Evolutionary conservation across 1,140 invertebrate genomes (phyloP), one percentile per base, ranked within the genome.

Genomic region (Drosophila orosa): DNA sequence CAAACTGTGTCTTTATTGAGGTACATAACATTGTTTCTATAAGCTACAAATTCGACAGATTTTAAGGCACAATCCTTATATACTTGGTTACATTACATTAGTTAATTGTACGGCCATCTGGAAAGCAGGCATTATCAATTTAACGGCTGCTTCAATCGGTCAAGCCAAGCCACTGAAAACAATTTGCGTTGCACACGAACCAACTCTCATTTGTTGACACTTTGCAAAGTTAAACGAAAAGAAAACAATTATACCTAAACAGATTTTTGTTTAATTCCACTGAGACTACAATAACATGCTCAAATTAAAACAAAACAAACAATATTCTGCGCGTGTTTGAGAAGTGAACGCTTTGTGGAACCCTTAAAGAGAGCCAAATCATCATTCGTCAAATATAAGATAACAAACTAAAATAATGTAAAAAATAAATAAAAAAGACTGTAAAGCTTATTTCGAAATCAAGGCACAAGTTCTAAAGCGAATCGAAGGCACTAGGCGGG

Each of bases 371-470:
- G 24, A 45, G 3, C 13, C 6, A 24, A 63, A 19, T 17, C 4
- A 12, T 7, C 17, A 63, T 42, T 42, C 10, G n/a, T 45, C 13
- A 45, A 10, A 19, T 5, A 8, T 5, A 17, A 9, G 6, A 44
- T 44, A 61, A 63, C 40, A 66, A 66, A 47, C 24, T 66, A 62
- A 66, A 48, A 67, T 10, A 12, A 10, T 24, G 19, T n/a, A 29
- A 29, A 29, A 3, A 48, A 48, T 48, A 48, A 48, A 29, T 48
- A 48, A 17, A 29, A 29, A 12, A 48, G n/a, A n/a, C 12, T 6
- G 25, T 48, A 3, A 15, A 39, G 7, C 15, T 3, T 1, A 12
- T 31, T 31, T 31, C 57, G 12, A 60, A 13, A 24, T 19, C 44
- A 56, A 24, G 10, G 25, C 31, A 19, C 9, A 25, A 37, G 35